phyloP scores from a whole-genome alignment of 2,113 vertebrate genomes.

The Macrotus californicus region DNA sequence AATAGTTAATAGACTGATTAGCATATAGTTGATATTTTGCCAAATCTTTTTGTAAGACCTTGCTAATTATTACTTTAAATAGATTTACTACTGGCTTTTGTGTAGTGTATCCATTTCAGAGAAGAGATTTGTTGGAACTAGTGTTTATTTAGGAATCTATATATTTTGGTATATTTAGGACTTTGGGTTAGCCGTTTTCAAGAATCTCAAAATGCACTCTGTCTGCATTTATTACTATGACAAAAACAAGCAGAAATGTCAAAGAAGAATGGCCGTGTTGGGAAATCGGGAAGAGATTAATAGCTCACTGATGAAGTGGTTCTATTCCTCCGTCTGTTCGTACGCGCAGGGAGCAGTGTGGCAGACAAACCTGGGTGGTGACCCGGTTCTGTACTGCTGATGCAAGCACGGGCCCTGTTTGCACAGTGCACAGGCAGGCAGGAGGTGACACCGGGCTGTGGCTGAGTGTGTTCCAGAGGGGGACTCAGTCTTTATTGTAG shows the following conservation, averaged over 20 bases:
- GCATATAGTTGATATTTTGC: neutral
- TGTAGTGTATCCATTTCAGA: neutral
- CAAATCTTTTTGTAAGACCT: neutral
- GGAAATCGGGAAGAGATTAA: neutral
- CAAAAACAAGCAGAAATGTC: neutral
- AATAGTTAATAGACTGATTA: neutral
- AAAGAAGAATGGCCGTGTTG: neutral
- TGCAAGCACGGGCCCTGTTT: accelerated
- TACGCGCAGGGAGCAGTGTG: neutral
- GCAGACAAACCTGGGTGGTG: neutral
- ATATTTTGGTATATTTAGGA: neutral
- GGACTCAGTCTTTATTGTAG: neutral
- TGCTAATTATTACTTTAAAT: neutral
- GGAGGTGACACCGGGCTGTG: accelerated
- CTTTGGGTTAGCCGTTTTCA: neutral
- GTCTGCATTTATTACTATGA: neutral
- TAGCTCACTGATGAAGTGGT: neutral
- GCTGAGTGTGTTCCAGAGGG: neutral
- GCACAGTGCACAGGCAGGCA: too few species aligned
- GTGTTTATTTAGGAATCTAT: neutral
- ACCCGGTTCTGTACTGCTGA: neutral
- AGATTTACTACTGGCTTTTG: neutral
- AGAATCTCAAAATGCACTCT: neutral
- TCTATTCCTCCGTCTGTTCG: neutral
- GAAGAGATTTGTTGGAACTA: neutral